Evolutionary conservation across 2,888 invertebrate genomes (phyloP).

Genomic region (Tolmerus cingulatus): DNA sequence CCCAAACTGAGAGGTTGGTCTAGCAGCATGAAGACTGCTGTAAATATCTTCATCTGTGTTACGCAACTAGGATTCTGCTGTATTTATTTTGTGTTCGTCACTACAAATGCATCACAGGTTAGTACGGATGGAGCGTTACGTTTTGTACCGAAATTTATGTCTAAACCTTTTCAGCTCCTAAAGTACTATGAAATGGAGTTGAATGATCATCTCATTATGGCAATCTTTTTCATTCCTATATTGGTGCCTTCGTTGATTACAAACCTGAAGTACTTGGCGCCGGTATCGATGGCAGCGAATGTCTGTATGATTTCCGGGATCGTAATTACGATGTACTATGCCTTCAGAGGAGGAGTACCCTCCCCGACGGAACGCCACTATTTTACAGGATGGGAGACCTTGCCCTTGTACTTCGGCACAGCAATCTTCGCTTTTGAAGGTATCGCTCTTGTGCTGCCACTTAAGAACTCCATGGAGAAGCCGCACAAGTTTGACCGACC

Average conservation of each 20-base stretch:
- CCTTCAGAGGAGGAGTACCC: slow-evolving; percentile 78
- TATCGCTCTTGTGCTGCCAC: slow-evolving; percentile 90
- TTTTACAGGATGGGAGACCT: slow-evolving; percentile 68
- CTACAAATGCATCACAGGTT: slow-evolving; percentile 83
- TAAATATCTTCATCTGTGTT: slow-evolving; percentile 87
- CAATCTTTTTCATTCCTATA: slow-evolving; percentile 75
- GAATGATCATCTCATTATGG: slow-evolving; percentile 77
- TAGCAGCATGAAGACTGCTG: slow-evolving; percentile 71
- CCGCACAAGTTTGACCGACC: slow-evolving; percentile 80
- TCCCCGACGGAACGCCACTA: slow-evolving; percentile 68
- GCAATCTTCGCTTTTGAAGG: slow-evolving; percentile 97
- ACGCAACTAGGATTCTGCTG: slow-evolving; percentile 99
- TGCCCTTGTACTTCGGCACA: slow-evolving; percentile 94
- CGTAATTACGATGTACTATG: slow-evolving; percentile 78
- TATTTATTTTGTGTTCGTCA: slow-evolving; percentile 95
- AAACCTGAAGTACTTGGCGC: slow-evolving; percentile 78
- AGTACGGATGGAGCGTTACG: slow-evolving; percentile 43
- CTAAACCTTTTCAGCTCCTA: slow-evolving; percentile 68
- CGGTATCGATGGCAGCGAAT: slow-evolving; percentile 81
- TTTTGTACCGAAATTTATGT: not conserved
- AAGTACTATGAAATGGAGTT: slow-evolving; percentile 70
- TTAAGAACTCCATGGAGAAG: slow-evolving; percentile 89
- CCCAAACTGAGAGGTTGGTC: slow-evolving; percentile 69
- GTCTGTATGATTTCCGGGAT: slow-evolving; percentile 74
- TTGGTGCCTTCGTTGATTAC: slow-evolving; percentile 78